Base-by-base conservation (phyloP, 2,113 vertebrate genomes). In the Protobothrops mucrosquamatus region DNA sequence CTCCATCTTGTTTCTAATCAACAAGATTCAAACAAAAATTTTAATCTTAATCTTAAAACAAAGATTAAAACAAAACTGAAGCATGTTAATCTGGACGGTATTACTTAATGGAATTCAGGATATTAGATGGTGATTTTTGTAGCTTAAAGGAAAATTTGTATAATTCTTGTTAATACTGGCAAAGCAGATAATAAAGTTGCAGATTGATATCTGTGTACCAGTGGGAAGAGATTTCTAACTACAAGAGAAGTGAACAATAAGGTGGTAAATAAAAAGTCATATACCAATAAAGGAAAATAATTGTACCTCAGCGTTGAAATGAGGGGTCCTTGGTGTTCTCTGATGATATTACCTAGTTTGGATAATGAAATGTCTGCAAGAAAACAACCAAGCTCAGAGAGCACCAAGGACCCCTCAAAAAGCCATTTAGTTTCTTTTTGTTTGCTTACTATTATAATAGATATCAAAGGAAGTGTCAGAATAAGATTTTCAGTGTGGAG, bases 1-100 rank as follows among this genome's bases (percentile, higher is more conserved):
- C 7, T 51, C 56, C 91, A 18, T 74, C 3, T 0, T 4, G 9
- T 0, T 0, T 48, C 85, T 54, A 11, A 55, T 20, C 4, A 15
- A 48, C 14, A 23, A 20, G 48, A 51, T 51, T 10, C 9, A 51
- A 48, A 48, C 48, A 48, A 48, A 48, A 48, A 48, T 48, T 48
- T 48, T 48, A 48, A 48, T 48, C 48, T 48, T 48, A 48, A 48
- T 48, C 48, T 48, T 6, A 48, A 48, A 48, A 48, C 46, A 46
- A 6, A 48, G 48, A 48, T 48, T 48, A 48, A 48, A 51, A 51
- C 48, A 51, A 51, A 51, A 51, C 48, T 51, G 48, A 51, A 51
- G 48, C 48, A 51, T 51, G 48, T 51, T 51, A 51, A 51, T 51
- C 48, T 51, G 48, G 46, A 48, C 46, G 1, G 46, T 48, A 48